Evolutionary conservation across 2,888 invertebrate species (phyloP), one percentile per base, ranked within the genome.

Genomic region (Thymelicus acteon): DNA sequence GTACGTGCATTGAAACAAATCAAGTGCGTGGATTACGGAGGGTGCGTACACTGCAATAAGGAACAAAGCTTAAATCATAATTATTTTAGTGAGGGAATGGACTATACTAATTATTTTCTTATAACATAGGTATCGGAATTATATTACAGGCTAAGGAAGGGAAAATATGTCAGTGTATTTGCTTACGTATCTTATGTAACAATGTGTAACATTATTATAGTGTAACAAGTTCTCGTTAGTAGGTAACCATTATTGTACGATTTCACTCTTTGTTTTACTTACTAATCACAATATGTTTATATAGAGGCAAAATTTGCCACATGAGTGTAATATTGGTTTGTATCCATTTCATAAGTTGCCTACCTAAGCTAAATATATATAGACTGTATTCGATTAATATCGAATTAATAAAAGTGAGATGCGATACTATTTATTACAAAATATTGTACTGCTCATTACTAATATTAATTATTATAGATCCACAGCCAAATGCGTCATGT

Each of bases 211-310:
- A 89, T 85, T 88, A 89, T 85, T 86, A 84, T 84, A 88, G 88
- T 90, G 89, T 92, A 91, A 91, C 89, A 91, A 90, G 75, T 72
- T 75, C 73, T 74, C 72, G 75, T 63, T 58, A 63, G 84, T n/a
- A n/a, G n/a, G n/a, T 88, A 88, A 84, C 85, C 82, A 85, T 88
- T 90, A 91, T 92, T 93, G 92, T 93, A 92, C 92, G 89, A 87
- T 87, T 88, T 92, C 91, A 91, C 87, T 91, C 90, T 90, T 90
- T 81, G 82, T 82, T 49, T 82, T 84, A 83, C 83, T 85, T 87
- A 87, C 85, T 85, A 84, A 91, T 91, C 90, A 92, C 91, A 91
- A 88, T 85, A 84, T 83, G 66, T 74, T 72, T 73, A 73, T 75
- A 77, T 76, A 74, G 75, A 79, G 87, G 86, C 87, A 85, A 86